Evolutionary conservation across 2,113 vertebrate species (phyloP).

Genomic region (Anguilla japonica): DNA sequence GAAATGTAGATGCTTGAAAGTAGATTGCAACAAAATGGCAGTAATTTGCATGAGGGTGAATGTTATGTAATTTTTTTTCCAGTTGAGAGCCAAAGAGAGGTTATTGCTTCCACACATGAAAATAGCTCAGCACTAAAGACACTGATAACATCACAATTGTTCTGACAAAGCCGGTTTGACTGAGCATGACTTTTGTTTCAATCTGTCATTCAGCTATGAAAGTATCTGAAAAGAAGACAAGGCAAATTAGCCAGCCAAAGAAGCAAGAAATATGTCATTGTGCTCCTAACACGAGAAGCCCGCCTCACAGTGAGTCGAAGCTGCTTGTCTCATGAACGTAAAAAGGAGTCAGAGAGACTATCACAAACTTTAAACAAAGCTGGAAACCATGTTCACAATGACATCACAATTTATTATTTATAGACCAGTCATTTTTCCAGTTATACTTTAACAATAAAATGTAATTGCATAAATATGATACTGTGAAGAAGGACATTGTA

Average conservation of each 20-base stretch:
- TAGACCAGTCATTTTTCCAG: background rate
- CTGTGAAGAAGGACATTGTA: background rate
- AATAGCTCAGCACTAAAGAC: background rate
- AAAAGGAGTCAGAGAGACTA: background rate
- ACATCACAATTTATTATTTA: background rate
- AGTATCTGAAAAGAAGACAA: background rate
- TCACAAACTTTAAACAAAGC: background rate
- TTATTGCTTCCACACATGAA: background rate
- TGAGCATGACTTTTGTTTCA: background rate
- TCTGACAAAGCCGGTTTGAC: background rate
- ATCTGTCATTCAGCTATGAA: background rate
- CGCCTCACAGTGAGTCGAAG: background rate
- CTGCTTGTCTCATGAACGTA: background rate
- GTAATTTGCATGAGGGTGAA: too few relatives aligned
- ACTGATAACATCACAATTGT: background rate
- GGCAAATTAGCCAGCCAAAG: too few relatives aligned
- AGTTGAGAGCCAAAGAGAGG: background rate
- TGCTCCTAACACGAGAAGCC: background rate
- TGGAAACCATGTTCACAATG: background rate
- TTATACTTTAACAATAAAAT: background rate
- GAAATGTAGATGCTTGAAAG: too few relatives aligned
- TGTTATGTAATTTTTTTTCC: too few relatives aligned
- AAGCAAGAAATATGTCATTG: too few relatives aligned
- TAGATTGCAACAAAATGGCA: too few relatives aligned
- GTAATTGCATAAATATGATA: background rate